These are phyloP conservation scores for Picathartes gymnocephalus DNA, from an alignment of 2,113 vertebrate species.

Conservation along the genomic window DNA sequence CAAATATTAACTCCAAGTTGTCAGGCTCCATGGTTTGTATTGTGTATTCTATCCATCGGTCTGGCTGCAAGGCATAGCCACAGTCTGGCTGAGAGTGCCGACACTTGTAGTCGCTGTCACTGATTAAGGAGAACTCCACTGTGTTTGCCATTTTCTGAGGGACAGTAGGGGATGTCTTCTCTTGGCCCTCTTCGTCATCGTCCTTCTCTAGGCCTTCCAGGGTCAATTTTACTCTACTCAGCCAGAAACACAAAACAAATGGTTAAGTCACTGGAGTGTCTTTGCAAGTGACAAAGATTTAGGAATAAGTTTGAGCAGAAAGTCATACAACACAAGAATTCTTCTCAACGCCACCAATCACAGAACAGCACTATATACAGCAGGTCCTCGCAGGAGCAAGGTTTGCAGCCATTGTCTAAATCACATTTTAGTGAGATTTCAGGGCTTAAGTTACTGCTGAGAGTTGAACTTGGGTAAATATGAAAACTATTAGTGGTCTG, in stretches of 20 bases:
- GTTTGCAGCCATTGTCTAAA: background rate
- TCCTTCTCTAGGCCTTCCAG: slow-evolving; percentile 90
- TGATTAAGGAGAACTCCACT: slow-evolving; percentile 89
- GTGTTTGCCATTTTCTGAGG: slow-evolving; percentile 86
- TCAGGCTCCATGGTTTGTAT: slow-evolving; percentile 97
- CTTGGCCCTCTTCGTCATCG: slow-evolving; percentile 77
- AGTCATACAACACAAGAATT: background rate
- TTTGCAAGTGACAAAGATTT: background rate
- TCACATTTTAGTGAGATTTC: background rate
- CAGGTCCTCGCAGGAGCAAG: fast-evolving
- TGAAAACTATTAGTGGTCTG: background rate
- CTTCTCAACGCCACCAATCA: background rate
- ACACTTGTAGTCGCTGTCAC: slow-evolving; percentile 80
- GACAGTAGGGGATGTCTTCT: slow-evolving; percentile 67
- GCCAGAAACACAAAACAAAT: background rate
- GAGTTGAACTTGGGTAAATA: background rate
- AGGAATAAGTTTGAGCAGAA: background rate
- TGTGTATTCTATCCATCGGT: slow-evolving; percentile 90
- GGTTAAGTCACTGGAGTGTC: background rate
- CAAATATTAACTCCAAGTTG: slow-evolving; percentile 93
- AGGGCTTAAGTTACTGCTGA: background rate
- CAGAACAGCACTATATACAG: background rate
- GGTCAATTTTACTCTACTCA: slow-evolving; percentile 82
- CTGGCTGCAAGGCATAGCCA: slow-evolving; percentile 86
- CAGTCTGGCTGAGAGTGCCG: slow-evolving; percentile 94